Percentiles rank a stretch among this genome's conserved stretches.
phyloP scores from a whole-genome alignment of 2,888 invertebrate species.

The Nomada flava region DNA sequence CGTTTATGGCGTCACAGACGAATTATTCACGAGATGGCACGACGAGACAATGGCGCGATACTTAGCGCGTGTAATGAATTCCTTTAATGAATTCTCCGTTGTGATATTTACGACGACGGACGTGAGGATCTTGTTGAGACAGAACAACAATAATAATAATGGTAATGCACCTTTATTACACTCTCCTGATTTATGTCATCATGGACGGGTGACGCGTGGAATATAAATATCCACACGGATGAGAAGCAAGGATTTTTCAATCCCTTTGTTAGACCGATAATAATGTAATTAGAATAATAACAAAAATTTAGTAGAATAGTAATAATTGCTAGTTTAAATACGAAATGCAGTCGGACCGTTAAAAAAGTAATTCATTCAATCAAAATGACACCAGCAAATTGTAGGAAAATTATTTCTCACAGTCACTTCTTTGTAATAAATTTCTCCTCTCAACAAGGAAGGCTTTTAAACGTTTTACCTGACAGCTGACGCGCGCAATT shows the following conservation, averaged over 20 bases:
- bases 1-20: constrained; percentile 68
- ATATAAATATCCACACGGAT: background rate
- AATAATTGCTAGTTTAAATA: no score
- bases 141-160: background rate
- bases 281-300: no score
- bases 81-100: constrained; percentile 61
- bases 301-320: background rate
- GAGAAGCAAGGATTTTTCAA: background rate
- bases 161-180: background rate
- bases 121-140: background rate
- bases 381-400: background rate
- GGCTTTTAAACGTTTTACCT: background rate
- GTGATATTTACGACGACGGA: constrained; percentile 8
- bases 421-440: background rate
- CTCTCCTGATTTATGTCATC: background rate
- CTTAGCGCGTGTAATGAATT: constrained; percentile 63
- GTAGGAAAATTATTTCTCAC: background rate
- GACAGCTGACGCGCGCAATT: background rate
- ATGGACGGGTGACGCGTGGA: background rate
- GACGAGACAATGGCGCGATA: constrained; percentile 44
- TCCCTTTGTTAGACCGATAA: background rate
- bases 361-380: background rate
- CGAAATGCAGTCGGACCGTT: background rate
- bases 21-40: constrained; percentile 68
- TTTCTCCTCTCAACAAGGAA: background rate